A percentile compares a stretch with the other conserved stretches of the same genome.
Conservation (phyloP, 2,113 vertebrate genomes). For the Phaethon lepturus region DNA sequence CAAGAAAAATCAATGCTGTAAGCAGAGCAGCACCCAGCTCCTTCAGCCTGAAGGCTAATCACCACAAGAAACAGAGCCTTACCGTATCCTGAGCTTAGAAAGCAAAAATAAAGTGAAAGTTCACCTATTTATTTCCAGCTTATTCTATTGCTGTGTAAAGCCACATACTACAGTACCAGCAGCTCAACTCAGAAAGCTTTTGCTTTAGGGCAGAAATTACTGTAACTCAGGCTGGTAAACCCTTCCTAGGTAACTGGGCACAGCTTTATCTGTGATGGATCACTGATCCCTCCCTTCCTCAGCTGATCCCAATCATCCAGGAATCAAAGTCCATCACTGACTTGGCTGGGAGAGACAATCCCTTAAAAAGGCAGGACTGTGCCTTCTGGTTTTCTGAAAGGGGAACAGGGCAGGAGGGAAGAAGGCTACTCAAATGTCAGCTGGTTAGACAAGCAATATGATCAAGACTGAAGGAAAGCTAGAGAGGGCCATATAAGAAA, state of each 20-base stretch:
- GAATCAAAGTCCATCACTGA: not conserved
- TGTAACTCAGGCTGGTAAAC: fast-evolving
- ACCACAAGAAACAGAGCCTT: not conserved
- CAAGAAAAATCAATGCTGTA: not conserved
- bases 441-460: not conserved
- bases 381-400: fast-evolving
- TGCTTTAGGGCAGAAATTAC: fast-evolving
- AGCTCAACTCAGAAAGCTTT: not conserved
- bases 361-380: not conserved
- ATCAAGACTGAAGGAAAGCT: fast-evolving
- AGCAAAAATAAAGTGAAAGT: not conserved
- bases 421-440: fast-evolving
- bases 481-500: fast-evolving
- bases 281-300: not conserved
- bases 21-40: not conserved
- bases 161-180: fast-evolving
- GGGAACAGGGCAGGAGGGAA: fast-evolving
- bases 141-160: not conserved
- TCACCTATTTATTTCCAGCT: not conserved
- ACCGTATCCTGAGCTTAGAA: fast-evolving
- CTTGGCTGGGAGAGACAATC: not conserved
- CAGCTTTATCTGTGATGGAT: not conserved
- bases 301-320: not conserved
- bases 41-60: not conserved
- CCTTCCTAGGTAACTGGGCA: fast-evolving